A percentile compares a stretch with the other conserved stretches of the same genome.
Evolutionary conservation across 2,113 vertebrate genomes (phyloP).

Genomic region (Hyperoodon ampullatus): DNA sequence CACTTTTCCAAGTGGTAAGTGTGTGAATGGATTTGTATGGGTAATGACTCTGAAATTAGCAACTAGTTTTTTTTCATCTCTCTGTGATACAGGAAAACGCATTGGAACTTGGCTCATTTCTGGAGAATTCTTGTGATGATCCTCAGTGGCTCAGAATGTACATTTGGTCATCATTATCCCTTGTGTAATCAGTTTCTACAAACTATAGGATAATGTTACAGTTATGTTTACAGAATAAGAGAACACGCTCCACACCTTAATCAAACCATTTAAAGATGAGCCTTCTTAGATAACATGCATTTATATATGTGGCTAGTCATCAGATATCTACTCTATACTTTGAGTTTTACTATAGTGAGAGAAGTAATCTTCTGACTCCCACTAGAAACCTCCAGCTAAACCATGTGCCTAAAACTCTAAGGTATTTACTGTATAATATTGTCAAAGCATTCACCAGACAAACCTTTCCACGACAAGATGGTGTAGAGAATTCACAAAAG

Average conservation of each 20-base stretch:
- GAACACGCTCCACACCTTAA: constrained; percentile 69
- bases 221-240: constrained; percentile 65
- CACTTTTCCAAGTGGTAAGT: constrained; percentile 85
- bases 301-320: background rate
- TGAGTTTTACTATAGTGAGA: constrained; percentile 19
- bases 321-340: constrained; percentile 20
- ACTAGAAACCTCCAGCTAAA: constrained; percentile 37
- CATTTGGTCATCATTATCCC: constrained; percentile 78
- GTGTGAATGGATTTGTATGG: constrained; percentile 85
- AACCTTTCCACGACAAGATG: background rate
- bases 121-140: constrained; percentile 84
- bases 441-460: background rate
- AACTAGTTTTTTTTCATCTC: constrained; percentile 85
- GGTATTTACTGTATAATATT: constrained; percentile 30
- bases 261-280: constrained; percentile 68
- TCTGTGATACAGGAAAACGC: constrained; percentile 83
- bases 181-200: constrained; percentile 76
- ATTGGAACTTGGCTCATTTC: constrained; percentile 85
- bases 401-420: background rate
- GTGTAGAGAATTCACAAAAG: background rate
- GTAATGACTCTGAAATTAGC: constrained; percentile 85
- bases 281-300: constrained; percentile 54
- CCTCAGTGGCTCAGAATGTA: constrained; percentile 79
- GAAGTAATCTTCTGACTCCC: constrained; percentile 1
- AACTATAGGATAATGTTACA: constrained; percentile 72